Base-by-base conservation (phyloP, 2,113 vertebrate genomes). In the Paralichthys olivaceus region DNA sequence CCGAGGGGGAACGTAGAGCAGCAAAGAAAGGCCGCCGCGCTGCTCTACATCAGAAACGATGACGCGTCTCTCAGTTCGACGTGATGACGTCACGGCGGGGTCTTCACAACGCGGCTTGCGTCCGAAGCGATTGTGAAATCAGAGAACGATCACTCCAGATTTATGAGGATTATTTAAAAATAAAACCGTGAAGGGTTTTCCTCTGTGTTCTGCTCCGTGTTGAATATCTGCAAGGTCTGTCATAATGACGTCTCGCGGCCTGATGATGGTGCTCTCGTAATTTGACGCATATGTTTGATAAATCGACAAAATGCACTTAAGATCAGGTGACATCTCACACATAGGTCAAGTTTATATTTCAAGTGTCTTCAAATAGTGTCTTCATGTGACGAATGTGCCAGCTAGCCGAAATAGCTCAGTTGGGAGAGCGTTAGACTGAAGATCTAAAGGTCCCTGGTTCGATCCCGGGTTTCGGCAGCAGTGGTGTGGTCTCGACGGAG, bases 1-100 rank as follows among this genome's bases (percentile, higher is more conserved):
- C 4, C 55, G 23, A 28, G 32, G 69, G 51, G 56, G 9, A 25
- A 12, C n/a, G 74, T 60, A 81, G 81, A 85, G 87, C 81, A 87
- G 87, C 82, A 54, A 79, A 84, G 70, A 88, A 80, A 91, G 91
- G 91, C 89, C 92, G 80, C 85, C 83, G 84, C 37, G 69, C 87
- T 34, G 84, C 84, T 89, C 82, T 79, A 81, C 87, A 80, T 68
- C 73, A 63, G 79, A 80, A 94, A 94, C 61, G 91, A 94, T 95
- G 94, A 95, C 94, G 94, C 90, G 88, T 90, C 93, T 89, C 87
- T 94, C 91, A 75, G 72, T 72, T 22, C 7, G 5, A 65, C 87
- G 84, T 32, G 25, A 83, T 92, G 79, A 85, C 91, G 91, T 81
- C 81, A 86, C 1, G 28, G 1, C 11, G 66, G 75, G 69, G 66